Base-by-base conservation (phyloP, 2,113 vertebrate genomes). In the Lamprologus tigripictilis region DNA sequence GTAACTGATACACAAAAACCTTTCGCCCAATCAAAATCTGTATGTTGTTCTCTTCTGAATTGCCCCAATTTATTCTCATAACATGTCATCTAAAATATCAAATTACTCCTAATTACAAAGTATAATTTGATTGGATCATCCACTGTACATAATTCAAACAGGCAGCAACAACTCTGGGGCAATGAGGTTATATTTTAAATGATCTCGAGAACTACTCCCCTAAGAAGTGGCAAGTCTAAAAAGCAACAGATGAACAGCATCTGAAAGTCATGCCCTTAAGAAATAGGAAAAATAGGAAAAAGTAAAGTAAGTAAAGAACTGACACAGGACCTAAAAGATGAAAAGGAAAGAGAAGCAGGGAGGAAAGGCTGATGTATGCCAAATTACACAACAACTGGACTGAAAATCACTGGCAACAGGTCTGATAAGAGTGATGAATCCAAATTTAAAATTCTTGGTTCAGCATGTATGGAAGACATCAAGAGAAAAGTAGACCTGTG, bases 321-420 rank as follows among this genome's bases (percentile, higher is more conserved):
- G 33, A 37, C 33, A 66, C 33, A 13, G 61, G 33, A 66, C 33
- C 33, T 66, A 66, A 37, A 21, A 66, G 33, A 66, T 66, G 1
- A 66, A 37, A 66, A 66, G 33, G 33, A 8, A 40, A 71, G 37
- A 1, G 37, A 71, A 71, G n/a, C 37, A 9, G 66, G n/a, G 66
- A 71, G 4, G 8, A 73, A 73, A 45, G 66, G 37, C 2, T 45
- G 21, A 26, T 23, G 5, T 0, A 73, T 3, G 40, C 0, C 21
- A 45, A 45, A 73, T 26, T 1, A 73, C 68, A 73, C 1, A 0
- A 73, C 37, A 45, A 45, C 40, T 73, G 68, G 37, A 45, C 40
- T 76, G 40, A 76, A 10, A 76, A 73, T 73, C 40, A 11, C 21
- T 47, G 68, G 68, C 40, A 76, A 47, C 68, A 76, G 40, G 14